Base-by-base conservation (phyloP, 2,113 vertebrate species). In the Festucalex cinctus region DNA sequence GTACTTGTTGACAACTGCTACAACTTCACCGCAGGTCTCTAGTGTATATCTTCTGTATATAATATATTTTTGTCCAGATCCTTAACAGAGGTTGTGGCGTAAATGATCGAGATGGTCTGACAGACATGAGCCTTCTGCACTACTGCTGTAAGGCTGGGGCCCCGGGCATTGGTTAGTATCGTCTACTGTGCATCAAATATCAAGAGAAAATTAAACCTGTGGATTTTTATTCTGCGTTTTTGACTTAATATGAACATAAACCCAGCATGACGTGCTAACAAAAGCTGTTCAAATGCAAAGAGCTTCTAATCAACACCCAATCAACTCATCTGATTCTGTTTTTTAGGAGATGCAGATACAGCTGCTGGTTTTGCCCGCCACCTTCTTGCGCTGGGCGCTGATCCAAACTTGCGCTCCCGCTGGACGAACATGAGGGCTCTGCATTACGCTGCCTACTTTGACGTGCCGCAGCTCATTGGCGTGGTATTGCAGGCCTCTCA, bases 351-450 rank as follows among this genome's bases (percentile, higher is more conserved):
- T 68, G 93, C 95, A 49, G 94, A 95, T 73, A 94, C 87, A 0
- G 94, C 97, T 35, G 94, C 94, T 5, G 88, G 88, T 74, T 98
- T 98, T 75, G 97, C 96, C 4, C 89, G 83, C 0, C 93, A 93
- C 46, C 93, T 99, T 6, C 90, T 99, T 22, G 88, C 91, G 35
- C 83, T 96, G 82, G 96, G 95, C 48, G 97, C 96, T 0, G 95
- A 98, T 19, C 92, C 92, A 1, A 94, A 91, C 67, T 90, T 97
- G 51, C 93, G 96, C 54, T 98, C 96, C 54, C 95, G 96, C 35
- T 99, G 97, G 97, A 99, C 97, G 22, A 97, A 98, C 81, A 99
- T 99, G 97, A 97, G 94, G 76, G 96, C 97, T 46, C 86, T 99
- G 87, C 97, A 99, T 84, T 99, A 98, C 20, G 97, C 97, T 19